A percentile compares a stretch with the other conserved stretches of the same genome.
Conservation (phyloP, 2,888 invertebrate species). For the Sialis lutaria region DNA sequence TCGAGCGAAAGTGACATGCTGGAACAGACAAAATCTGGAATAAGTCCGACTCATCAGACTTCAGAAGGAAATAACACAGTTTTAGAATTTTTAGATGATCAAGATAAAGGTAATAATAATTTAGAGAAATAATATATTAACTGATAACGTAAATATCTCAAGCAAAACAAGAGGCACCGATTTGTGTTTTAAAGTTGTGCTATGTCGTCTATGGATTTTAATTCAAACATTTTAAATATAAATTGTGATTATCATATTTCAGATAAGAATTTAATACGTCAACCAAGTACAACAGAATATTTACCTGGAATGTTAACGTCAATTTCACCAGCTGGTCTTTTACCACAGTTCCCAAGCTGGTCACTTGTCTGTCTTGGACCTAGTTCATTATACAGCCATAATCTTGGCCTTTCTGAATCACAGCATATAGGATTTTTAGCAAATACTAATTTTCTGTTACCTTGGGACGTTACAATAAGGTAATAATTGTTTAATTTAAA, state of each 20-base stretch:
- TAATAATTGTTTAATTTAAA: background rate
- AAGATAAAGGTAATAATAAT: conserved; percentile 14
- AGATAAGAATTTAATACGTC: conserved; percentile 42
- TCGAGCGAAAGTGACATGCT: conserved; percentile 12
- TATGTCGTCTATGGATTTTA: too few species aligned
- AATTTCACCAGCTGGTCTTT: conserved; percentile 51
- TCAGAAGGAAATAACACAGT: conserved; percentile 9
- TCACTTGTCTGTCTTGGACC: conserved; percentile 78
- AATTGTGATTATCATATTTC: too few species aligned
- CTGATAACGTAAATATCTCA: too few species aligned
- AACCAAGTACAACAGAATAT: conserved; percentile 77
- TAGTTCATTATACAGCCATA: conserved; percentile 79
- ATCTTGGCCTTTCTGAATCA: conserved; percentile 64
- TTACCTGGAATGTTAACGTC: conserved; percentile 80
- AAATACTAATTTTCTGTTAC: conserved; percentile 78
- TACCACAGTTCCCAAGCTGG: conserved; percentile 85
- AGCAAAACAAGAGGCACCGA: too few species aligned
- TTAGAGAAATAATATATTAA: background rate
- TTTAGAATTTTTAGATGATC: conserved; percentile 7
- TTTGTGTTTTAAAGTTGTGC: too few species aligned
- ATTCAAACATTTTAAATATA: too few species aligned
- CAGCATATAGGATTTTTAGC: conserved; percentile 78
- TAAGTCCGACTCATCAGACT: conserved; percentile 8
- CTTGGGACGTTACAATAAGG: conserved; percentile 74
- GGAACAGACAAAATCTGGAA: conserved; percentile 6